A percentile compares a stretch with the other conserved stretches of the same genome.
Evolutionary conservation across 2,888 invertebrate genomes (phyloP).

Genomic region (Aleiodes alternator): DNA sequence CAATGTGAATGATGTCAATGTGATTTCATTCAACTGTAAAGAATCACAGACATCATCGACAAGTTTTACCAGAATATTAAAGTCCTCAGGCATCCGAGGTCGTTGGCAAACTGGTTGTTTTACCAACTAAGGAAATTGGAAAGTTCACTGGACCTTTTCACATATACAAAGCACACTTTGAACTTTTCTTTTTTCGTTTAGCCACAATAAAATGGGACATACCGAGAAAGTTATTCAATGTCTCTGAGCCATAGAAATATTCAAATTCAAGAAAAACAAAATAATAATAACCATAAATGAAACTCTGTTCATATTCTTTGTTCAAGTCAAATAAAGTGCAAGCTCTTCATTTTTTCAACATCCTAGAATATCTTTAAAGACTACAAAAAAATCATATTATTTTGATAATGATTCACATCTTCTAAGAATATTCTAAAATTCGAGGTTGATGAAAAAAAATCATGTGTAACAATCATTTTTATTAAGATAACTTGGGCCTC

Average conservation of each 20-base stretch:
- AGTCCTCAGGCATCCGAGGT: slow-evolving; percentile 38
- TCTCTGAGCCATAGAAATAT: slow-evolving; percentile 22
- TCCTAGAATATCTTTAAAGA: too few species aligned
- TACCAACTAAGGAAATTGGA: slow-evolving; percentile 59
- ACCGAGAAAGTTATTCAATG: slow-evolving; percentile 23
- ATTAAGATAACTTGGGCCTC: too few species aligned
- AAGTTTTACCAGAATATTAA: background rate
- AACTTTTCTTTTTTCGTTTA: background rate
- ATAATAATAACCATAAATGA: background rate
- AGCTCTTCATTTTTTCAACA: too few species aligned
- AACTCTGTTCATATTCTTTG: background rate
- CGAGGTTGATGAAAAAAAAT: too few species aligned
- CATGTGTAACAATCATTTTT: too few species aligned
- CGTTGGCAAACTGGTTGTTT: slow-evolving; percentile 55
- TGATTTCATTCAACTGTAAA: background rate
- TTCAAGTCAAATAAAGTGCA: too few species aligned
- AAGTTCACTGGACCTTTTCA: slow-evolving; percentile 48
- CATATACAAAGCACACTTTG: slow-evolving; percentile 6
- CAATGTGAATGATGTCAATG: background rate
- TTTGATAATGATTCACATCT: too few species aligned
- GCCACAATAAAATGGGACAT: slow-evolving; percentile 17
- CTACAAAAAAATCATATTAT: too few species aligned
- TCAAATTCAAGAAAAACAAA: background rate
- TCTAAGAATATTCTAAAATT: too few species aligned
- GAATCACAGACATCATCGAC: slow-evolving; percentile 29